Conservation (phyloP, 2,113 vertebrate genomes). For the Artemisiospiza belli region DNA sequence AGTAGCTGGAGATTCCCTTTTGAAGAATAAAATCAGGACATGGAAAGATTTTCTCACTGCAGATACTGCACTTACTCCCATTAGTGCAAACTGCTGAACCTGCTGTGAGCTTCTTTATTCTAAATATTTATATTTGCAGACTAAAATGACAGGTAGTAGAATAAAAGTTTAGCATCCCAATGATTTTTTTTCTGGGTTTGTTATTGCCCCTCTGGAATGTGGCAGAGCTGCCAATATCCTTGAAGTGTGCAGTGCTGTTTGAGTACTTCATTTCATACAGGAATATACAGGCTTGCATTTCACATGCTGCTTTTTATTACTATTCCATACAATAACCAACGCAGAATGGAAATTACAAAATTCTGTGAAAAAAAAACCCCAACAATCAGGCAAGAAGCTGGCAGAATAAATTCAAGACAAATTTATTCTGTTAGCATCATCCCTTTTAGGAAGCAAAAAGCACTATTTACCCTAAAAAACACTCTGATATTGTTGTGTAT, state of each 20-base stretch:
- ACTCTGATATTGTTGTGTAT: background rate
- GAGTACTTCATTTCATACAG: constrained; percentile 2
- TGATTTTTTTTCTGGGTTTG: background rate
- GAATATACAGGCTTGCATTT: background rate
- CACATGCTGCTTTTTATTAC: background rate
- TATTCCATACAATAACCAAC: background rate
- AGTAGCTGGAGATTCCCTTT: constrained; percentile 24
- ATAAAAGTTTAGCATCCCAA: constrained; percentile 3
- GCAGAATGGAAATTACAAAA: background rate
- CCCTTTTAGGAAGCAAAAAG: background rate
- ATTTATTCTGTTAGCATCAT: background rate
- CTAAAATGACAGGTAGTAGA: constrained; percentile 29
- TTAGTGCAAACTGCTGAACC: constrained; percentile 11
- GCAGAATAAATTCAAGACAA: background rate
- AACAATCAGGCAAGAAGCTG: background rate
- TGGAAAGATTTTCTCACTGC: background rate
- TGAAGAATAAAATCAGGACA: constrained; percentile 52
- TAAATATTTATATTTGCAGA: constrained; percentile 47
- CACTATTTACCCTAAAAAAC: background rate
- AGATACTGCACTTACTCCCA: constrained; percentile 6
- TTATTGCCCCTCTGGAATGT: background rate
- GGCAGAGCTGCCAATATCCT: background rate
- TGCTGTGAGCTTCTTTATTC: background rate
- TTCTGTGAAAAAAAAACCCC: accelerated
- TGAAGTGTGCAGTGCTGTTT: background rate